These are phyloP conservation scores for Chironomus tepperi DNA, from an alignment of 1,140 invertebrate genomes.

Conservation along the genomic window DNA sequence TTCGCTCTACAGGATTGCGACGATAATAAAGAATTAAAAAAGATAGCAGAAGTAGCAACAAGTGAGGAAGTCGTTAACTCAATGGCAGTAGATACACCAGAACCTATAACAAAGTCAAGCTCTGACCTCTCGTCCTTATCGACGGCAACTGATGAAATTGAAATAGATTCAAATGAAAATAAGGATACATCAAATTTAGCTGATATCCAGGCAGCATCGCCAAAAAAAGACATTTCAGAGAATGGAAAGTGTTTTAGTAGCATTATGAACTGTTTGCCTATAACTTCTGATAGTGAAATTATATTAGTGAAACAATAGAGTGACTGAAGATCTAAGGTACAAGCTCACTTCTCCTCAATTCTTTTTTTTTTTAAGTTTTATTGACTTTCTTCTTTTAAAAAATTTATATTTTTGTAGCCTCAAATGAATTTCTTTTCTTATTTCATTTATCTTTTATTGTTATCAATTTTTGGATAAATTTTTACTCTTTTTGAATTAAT, in stretches of 20 bases:
- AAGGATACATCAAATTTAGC: conserved; percentile 13
- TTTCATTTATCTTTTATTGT: too few species aligned
- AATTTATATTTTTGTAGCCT: too few species aligned
- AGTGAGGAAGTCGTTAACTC: neutral
- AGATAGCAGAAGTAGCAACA: neutral
- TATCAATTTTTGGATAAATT: too few species aligned
- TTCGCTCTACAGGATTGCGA: neutral
- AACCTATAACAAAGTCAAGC: neutral
- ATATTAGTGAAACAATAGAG: conserved; percentile 17
- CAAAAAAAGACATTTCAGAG: neutral
- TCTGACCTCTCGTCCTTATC: neutral
- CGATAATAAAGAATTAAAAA: neutral
- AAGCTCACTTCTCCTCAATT: too few species aligned
- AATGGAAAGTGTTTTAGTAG: neutral
- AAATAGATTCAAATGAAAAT: conserved; percentile 18
- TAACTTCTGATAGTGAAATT: conserved; percentile 17
- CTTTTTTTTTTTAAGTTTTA: too few species aligned
- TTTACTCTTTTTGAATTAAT: too few species aligned
- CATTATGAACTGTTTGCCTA: neutral
- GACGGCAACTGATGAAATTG: neutral
- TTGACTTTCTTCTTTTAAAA: too few species aligned
- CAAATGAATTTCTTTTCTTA: too few species aligned
- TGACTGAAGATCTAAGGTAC: neutral
- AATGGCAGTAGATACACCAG: neutral
- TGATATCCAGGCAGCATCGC: neutral